phyloP scores from a whole-genome alignment of 2,888 invertebrate genomes.

The Cremastinae sp. region DNA sequence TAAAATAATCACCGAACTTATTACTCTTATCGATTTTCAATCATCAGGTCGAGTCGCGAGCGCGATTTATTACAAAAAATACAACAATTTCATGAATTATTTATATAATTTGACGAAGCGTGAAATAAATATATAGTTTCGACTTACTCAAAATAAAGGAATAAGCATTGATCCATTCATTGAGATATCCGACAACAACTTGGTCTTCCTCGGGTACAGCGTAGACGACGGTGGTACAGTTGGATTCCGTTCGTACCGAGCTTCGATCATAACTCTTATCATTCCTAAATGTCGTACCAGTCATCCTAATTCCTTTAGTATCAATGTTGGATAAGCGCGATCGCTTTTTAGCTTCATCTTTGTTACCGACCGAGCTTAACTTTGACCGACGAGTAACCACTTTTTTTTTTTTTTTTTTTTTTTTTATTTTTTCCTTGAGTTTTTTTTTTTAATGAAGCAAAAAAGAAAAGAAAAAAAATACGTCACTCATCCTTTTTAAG shows the following conservation, averaged over 20 bases:
- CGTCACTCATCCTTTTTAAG: conserved; percentile 24
- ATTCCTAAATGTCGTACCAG: conserved; percentile 62
- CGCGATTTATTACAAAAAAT: too few relatives aligned
- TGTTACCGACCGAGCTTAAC: conserved; percentile 72
- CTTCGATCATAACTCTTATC: conserved; percentile 67
- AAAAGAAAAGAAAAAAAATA: conserved; percentile 49
- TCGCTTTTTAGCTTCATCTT: conserved; percentile 68
- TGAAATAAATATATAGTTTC: conserved; percentile 53
- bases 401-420: conserved; percentile 52
- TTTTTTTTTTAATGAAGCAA: conserved; percentile 19
- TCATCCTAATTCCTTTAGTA: conserved; percentile 68
- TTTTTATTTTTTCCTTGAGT: conserved; percentile 13
- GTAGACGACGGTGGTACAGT: conserved; percentile 82
- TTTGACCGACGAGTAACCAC: conserved; percentile 74
- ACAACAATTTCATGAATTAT: conserved; percentile 6
- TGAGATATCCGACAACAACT: conserved; percentile 84
- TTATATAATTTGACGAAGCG: neutral
- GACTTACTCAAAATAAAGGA: conserved; percentile 87
- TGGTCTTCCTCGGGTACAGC: conserved; percentile 79
- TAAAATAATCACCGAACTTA: too few relatives aligned
- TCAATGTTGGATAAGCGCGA: conserved; percentile 70
- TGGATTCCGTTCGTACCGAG: conserved; percentile 71
- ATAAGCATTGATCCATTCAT: conserved; percentile 87
- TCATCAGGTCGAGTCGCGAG: too few relatives aligned
- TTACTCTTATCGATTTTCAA: too few relatives aligned